These are phyloP conservation scores for Sebastes baramenuke DNA, from an alignment of 2,797 vertebrate species.

Conservation along the genomic window DNA sequence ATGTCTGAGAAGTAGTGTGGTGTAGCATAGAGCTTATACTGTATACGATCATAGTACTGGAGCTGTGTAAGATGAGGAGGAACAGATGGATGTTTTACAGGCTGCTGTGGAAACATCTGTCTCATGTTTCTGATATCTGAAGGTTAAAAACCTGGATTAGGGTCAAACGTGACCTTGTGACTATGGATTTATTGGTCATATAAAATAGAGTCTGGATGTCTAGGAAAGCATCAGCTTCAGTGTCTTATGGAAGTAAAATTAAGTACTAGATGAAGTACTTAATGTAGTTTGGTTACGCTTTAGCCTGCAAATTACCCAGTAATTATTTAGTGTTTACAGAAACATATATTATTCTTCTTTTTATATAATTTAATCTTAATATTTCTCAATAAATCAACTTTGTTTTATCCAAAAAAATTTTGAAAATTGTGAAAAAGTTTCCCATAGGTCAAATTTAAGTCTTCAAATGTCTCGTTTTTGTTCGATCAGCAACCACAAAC, in stretches of 20 bases:
- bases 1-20: slow-evolving; percentile 21
- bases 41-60: not conserved
- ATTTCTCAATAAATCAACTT: too few relatives aligned
- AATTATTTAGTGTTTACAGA: too few relatives aligned
- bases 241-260: too few relatives aligned
- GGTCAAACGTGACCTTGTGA: not conserved
- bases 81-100: not conserved
- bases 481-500: too few relatives aligned
- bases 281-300: not conserved
- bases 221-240: too few relatives aligned
- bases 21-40: slow-evolving; percentile 7
- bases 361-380: too few relatives aligned
- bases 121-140: not conserved
- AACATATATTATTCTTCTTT: too few relatives aligned
- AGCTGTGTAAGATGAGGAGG: not conserved
- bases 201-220: not conserved
- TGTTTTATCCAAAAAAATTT: too few relatives aligned
- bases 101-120: slow-evolving; percentile 9
- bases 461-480: too few relatives aligned
- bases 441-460: not conserved
- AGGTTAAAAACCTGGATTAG: not conserved
- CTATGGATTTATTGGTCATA: not conserved
- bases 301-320: not conserved
- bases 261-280: not conserved
- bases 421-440: not conserved